Percentiles rank a stretch among this genome's conserved stretches.
Conservation (phyloP, 1,140 invertebrate genomes). For the Megalopta genalis region DNA sequence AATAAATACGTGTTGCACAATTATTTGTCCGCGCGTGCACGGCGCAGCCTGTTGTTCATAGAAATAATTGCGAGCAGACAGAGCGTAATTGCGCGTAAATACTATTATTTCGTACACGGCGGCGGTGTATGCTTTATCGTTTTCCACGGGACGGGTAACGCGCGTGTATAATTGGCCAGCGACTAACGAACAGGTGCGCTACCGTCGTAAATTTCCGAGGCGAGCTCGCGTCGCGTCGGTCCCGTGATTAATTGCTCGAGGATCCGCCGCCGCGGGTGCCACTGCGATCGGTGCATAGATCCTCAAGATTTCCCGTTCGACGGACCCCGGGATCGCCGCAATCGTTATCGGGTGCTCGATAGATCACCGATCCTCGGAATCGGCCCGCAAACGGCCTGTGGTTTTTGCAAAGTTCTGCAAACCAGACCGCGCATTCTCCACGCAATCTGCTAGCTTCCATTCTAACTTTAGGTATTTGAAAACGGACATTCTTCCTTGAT, state of each 20-base stretch:
- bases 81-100: neutral
- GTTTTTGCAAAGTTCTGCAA: too few species aligned
- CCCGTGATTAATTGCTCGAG: slow-evolving; percentile 8
- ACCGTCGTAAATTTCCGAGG: neutral
- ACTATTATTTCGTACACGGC: neutral
- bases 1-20: neutral
- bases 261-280: neutral
- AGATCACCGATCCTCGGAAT: too few species aligned
- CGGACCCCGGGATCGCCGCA: neutral
- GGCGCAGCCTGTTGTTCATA: neutral
- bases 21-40: too few species aligned
- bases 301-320: neutral
- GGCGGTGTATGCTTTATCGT: neutral
- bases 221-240: neutral
- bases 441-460: too few species aligned
- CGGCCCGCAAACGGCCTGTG: too few species aligned
- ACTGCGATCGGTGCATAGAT: neutral
- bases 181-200: slow-evolving; percentile 1
- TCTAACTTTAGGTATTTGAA: too few species aligned
- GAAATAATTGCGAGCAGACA: slow-evolving; percentile 10
- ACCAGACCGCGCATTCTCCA: too few species aligned
- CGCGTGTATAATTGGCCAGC: slow-evolving; percentile 11
- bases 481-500: too few species aligned
- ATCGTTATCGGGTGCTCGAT: neutral
- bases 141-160: neutral